Evolutionary conservation across 1,140 invertebrate species (phyloP), one percentile per base, ranked within the genome.

Genomic region (Euura saliciscinereae): DNA sequence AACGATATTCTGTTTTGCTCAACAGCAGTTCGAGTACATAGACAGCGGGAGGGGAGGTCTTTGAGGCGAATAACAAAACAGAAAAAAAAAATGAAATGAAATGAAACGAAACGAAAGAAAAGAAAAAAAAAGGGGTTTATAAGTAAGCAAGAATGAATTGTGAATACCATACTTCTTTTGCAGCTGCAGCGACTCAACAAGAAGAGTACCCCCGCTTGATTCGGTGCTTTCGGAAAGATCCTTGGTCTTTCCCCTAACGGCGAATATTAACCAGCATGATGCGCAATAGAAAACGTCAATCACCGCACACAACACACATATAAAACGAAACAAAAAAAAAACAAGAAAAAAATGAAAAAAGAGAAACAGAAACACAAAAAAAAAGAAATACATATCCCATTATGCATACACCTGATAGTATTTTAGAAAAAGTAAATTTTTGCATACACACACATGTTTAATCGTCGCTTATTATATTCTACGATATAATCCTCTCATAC

Each of bases 101-200:
- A 45, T 66, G 69, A 74, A 45, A 73, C 66, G 70, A 66, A 74
- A 42, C 43, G 51, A 75, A 67, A 44, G 68, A 46, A 69, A 45
- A 73, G 51, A 69, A 59, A 76, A 43, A 70, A 7, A 67, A 69
- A 69, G 44, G 44, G 10, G 44, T n/a, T 43, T 64, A 45, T 44
- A 73, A 71, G 65, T 44, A 68, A 13, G 71, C 65, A 44, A 28
- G 44, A 65, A 76, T 59, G 59, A 70, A 6, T 45, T 44, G 64
- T 73, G 28, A 66, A 68, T 67, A 67, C 66, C 11, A 3, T n/a
- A 67, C 71, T 85, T 83, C 75, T 84, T 84, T 88, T 88, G 59
- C 86, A 90, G 89, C 85, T 90, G 79, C 88, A 89, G 80, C 84
- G 78, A 73, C 82, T 90, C 75, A 87, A 78, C 75, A 87, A 83